phyloP scores from a whole-genome alignment of 2,888 invertebrate genomes.

The Trachelus tabidus region DNA sequence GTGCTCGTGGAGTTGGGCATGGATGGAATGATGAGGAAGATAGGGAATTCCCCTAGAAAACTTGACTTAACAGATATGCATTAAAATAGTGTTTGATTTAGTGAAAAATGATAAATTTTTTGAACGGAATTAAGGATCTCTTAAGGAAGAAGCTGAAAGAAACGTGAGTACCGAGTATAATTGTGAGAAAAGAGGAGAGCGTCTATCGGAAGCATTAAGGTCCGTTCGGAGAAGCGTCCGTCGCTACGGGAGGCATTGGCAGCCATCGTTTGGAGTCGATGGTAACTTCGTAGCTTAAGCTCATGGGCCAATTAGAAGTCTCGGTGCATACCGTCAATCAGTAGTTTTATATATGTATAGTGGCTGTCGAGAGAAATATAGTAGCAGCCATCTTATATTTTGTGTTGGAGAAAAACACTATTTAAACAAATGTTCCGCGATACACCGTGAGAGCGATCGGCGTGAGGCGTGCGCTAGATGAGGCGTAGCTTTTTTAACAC shows the following conservation, averaged over 20 bases:
- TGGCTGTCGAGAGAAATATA: constrained; percentile 50
- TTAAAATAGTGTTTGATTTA: background rate
- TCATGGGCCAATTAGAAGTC: constrained; percentile 33
- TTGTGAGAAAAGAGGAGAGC: background rate
- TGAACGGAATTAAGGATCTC: background rate
- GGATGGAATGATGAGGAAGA: background rate
- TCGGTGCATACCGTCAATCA: constrained; percentile 30
- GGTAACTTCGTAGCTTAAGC: constrained; percentile 7
- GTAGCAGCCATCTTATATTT: constrained; percentile 67
- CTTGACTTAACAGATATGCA: background rate
- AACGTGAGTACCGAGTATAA: background rate
- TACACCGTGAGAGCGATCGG: constrained; percentile 58
- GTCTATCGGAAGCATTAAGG: background rate
- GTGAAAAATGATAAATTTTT: background rate
- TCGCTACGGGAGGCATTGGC: background rate
- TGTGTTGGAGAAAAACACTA: constrained; percentile 66
- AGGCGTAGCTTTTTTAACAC: constrained; percentile 63
- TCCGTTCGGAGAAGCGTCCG: background rate
- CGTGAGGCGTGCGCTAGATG: constrained; percentile 59
- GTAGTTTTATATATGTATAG: constrained; percentile 39
- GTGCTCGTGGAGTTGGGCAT: background rate
- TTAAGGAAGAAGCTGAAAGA: background rate
- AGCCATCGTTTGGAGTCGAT: constrained; percentile 2
- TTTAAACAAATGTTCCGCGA: constrained; percentile 62
- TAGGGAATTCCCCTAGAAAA: background rate